These are phyloP conservation scores for Argyresthia goedartella DNA, from an alignment of 2,888 invertebrate species.

Conservation along the genomic window DNA sequence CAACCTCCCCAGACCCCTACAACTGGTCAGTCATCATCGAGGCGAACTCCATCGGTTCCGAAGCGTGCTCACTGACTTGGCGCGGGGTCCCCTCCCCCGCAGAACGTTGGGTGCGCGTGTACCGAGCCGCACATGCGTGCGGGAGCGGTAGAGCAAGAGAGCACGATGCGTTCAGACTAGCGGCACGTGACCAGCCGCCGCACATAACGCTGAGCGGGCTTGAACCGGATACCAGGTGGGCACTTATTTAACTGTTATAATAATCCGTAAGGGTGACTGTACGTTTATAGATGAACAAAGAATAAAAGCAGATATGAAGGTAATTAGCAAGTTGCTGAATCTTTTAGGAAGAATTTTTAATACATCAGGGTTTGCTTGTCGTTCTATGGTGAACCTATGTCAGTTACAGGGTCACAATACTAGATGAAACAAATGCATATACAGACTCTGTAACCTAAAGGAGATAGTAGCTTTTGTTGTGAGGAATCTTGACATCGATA, in stretches of 20 bases:
- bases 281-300: too few relatives aligned
- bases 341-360: too few relatives aligned
- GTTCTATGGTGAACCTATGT: too few relatives aligned
- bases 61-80: constrained; percentile 85
- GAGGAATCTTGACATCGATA: too few relatives aligned
- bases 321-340: too few relatives aligned
- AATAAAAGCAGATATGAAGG: too few relatives aligned
- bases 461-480: too few relatives aligned
- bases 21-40: constrained; percentile 85
- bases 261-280: too few relatives aligned
- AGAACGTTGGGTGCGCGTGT: constrained; percentile 91
- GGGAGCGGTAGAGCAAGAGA: constrained; percentile 63
- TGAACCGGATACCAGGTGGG: constrained; percentile 72
- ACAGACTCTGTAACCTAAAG: too few relatives aligned
- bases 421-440: too few relatives aligned
- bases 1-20: constrained; percentile 75
- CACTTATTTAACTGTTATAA: background rate
- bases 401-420: too few relatives aligned
- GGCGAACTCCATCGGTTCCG: constrained; percentile 80
- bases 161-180: constrained; percentile 52
- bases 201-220: constrained; percentile 43
- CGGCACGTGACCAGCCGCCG: constrained; percentile 44
- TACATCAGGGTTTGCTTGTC: too few relatives aligned
- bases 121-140: constrained; percentile 78
- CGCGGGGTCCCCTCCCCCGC: constrained; percentile 89